Percentiles rank a stretch among this genome's conserved stretches.
Conservation (phyloP, 2,113 vertebrate species). For the Lasiurus borealis region DNA sequence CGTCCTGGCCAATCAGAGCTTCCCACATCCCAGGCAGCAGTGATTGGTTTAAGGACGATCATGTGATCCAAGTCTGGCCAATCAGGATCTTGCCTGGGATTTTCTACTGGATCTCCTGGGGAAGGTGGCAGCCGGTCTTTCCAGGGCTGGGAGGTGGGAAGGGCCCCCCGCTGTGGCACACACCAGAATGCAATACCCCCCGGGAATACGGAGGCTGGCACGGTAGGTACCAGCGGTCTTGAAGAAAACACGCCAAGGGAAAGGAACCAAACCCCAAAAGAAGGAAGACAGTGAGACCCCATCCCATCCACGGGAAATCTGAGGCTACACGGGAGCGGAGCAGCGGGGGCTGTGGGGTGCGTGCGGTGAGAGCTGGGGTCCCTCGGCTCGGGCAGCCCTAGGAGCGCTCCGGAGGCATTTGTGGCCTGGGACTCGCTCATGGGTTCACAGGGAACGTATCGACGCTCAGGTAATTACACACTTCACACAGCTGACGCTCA, state of each 20-base stretch:
- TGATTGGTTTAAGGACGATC: no score
- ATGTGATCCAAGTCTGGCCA: no score
- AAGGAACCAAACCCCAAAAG: neutral
- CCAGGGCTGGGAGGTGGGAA: no score
- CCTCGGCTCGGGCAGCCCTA: rapidly evolving
- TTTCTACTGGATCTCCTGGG: no score
- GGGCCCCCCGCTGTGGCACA: rapidly evolving
- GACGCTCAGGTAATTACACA: rapidly evolving
- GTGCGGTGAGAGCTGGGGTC: neutral
- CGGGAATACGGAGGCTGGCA: rapidly evolving
- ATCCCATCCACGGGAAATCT: no score
- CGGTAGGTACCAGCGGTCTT: rapidly evolving
- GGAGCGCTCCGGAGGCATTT: neutral
- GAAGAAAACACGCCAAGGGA: rapidly evolving
- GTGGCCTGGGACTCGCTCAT: no score
- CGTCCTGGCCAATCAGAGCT: no score
- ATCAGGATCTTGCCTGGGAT: no score
- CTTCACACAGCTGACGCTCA: neutral
- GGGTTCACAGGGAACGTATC: rapidly evolving
- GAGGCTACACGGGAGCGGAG: no score
- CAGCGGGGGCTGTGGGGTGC: rapidly evolving
- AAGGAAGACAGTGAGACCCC: rapidly evolving
- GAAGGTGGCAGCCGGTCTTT: no score
- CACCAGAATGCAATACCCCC: rapidly evolving
- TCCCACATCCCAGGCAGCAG: no score